Conservation (phyloP, 2,888 invertebrate species). For the Calameuta filiformis region DNA sequence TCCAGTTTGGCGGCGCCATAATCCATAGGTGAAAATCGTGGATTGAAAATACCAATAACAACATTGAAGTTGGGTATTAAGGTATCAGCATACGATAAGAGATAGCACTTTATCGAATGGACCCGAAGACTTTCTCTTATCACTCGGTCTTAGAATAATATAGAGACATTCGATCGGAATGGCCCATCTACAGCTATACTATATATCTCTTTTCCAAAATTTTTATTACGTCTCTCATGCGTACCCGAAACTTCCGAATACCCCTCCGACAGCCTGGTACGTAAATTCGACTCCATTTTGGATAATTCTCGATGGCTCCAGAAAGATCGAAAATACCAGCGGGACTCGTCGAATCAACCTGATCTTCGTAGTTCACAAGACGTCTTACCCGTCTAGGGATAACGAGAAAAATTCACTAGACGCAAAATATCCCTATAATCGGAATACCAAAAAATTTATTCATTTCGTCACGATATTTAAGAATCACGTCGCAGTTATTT, state of each 20-base stretch:
- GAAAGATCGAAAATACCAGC: too few species aligned
- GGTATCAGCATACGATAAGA: slow-evolving; percentile 4
- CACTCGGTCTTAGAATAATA: background rate
- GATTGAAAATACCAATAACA: background rate
- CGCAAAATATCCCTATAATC: too few species aligned
- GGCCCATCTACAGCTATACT: background rate
- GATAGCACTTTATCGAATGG: slow-evolving; percentile 15
- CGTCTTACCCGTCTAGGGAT: background rate
- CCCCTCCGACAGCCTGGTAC: too few species aligned
- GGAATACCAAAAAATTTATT: background rate
- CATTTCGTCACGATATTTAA: background rate
- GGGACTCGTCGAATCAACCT: too few species aligned
- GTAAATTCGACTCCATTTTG: background rate
- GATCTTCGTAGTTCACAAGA: too few species aligned
- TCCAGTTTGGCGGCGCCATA: background rate
- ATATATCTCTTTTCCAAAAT: background rate
- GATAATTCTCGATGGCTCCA: background rate
- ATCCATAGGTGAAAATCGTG: background rate
- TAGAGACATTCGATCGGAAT: background rate
- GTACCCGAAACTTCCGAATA: background rate
- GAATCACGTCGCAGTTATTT: too few species aligned
- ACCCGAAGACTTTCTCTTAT: slow-evolving; percentile 11
- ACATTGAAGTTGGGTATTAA: background rate
- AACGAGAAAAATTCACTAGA: background rate
- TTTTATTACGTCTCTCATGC: background rate